Evolutionary conservation across 2,888 invertebrate genomes (phyloP).

Genomic region (Psylliodes chrysocephalus): DNA sequence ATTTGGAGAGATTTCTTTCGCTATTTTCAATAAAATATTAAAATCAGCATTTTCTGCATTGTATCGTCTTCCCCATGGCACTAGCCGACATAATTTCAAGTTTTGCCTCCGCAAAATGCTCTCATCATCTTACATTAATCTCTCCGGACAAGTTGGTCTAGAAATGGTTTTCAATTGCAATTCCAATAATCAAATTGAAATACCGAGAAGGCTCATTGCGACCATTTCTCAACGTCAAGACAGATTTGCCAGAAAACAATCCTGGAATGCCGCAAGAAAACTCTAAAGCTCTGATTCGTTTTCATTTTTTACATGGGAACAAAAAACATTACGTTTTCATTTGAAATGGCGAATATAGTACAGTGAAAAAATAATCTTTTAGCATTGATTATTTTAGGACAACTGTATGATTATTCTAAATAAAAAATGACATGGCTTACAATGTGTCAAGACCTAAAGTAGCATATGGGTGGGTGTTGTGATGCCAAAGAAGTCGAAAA

Average conservation of each 20-base stretch:
- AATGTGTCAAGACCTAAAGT: too few relatives aligned
- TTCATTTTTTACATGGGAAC: background rate
- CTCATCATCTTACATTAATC: constrained; percentile 21
- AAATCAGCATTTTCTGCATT: too few relatives aligned
- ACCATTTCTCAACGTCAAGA: constrained; percentile 6
- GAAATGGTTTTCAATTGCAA: constrained; percentile 12
- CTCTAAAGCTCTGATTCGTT: background rate
- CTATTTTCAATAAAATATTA: too few relatives aligned
- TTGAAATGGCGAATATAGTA: too few relatives aligned
- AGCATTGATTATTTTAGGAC: too few relatives aligned
- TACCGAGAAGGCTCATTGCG: background rate
- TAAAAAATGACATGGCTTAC: too few relatives aligned
- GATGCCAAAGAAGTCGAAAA: too few relatives aligned
- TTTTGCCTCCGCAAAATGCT: background rate
- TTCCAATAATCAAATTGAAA: constrained; percentile 13
- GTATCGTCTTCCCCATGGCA: too few relatives aligned
- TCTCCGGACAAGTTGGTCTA: constrained; percentile 15
- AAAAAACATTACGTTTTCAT: background rate
- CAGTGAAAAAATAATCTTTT: too few relatives aligned
- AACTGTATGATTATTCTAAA: too few relatives aligned
- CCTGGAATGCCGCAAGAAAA: background rate
- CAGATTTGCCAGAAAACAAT: background rate
- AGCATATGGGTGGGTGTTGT: too few relatives aligned
- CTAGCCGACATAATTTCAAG: background rate
- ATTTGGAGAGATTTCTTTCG: too few relatives aligned